phyloP scores from a whole-genome alignment of 2,888 invertebrate species.

The Bembecia ichneumoniformis region DNA sequence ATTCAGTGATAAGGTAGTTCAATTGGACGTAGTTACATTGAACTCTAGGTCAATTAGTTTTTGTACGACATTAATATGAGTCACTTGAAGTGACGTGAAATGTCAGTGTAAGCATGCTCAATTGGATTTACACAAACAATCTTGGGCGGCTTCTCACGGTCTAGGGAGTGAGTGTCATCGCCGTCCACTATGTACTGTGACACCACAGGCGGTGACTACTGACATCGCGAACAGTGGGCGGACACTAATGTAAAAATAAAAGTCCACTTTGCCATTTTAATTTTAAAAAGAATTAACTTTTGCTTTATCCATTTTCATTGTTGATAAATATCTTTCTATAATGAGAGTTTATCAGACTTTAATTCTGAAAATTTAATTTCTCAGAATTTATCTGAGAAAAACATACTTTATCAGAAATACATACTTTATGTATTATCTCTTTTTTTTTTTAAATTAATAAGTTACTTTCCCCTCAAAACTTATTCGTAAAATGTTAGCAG shows the following conservation, averaged over 20 bases:
- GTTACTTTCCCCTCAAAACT: too few relatives aligned
- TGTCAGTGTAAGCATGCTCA: slow-evolving; percentile 25
- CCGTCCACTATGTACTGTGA: neutral
- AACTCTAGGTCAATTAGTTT: slow-evolving; percentile 8
- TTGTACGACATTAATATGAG: slow-evolving; percentile 8
- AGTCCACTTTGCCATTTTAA: too few relatives aligned
- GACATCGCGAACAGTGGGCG: slow-evolving; percentile 16
- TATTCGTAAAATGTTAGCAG: too few relatives aligned
- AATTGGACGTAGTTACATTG: neutral
- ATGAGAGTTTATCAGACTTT: too few relatives aligned
- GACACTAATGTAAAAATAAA: slow-evolving; percentile 1
- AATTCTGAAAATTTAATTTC: too few relatives aligned
- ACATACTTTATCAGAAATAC: too few relatives aligned
- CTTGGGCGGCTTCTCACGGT: slow-evolving; percentile 29
- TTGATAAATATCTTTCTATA: too few relatives aligned
- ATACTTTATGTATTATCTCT: too few relatives aligned
- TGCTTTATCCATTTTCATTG: too few relatives aligned
- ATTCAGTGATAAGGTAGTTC: neutral
- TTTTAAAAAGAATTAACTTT: too few relatives aligned
- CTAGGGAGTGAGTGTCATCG: slow-evolving; percentile 7
- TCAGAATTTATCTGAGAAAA: too few relatives aligned
- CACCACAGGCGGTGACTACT: neutral
- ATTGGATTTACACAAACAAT: slow-evolving; percentile 27
- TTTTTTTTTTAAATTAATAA: too few relatives aligned
- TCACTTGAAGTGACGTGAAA: slow-evolving; percentile 22